Evolutionary conservation across 2,797 vertebrate species (phyloP), one percentile per base, ranked within the genome.

Genomic region (Tamandua tetradactyla): DNA sequence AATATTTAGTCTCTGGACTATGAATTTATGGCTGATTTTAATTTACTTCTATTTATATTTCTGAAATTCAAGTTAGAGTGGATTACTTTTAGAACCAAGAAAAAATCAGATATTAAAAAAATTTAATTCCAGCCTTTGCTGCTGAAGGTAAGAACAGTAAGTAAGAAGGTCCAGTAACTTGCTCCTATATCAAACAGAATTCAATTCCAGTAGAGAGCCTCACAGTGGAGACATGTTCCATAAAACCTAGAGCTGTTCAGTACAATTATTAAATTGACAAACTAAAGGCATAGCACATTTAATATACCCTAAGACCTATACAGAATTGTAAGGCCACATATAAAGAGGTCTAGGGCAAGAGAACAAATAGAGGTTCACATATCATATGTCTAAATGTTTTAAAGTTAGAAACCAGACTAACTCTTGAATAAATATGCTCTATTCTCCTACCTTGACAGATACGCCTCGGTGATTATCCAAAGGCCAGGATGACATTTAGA

Each of bases 181-280:
- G 12, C 64, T 59, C 74, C 37, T 37, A 9, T 12, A 20, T 5
- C 30, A 35, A 71, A 18, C 22, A 44, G 17, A 6, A 10, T 35
- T 30, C 35, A 35, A 7, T 22, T 72, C n/a, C 27, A 14, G 23
- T 5, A 4, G n/a, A 37, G 3, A 27, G 9, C 20, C 17, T 79
- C 49, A 14, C 2, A 5, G 62, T 7, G 6, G 20, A 32, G 5
- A 42, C 32, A 27, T 9, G 7, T 15, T n/a, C 62, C 10, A 2
- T 37, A 6, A n/a, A 5, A 44, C 17, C 35, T 35, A 10, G 32
- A 22, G 32, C 47, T 20, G 4, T 10, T 22, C 30, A 30, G 30
- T 5, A 1, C 5, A 12, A 15, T 23, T 2, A 30, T 10, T 25
- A 35, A 49, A 3, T 17, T 17, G 44, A 47, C 57, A 11, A 0